Conservation (phyloP, 1,140 invertebrate species). For the Drosophila pectinifera region DNA sequence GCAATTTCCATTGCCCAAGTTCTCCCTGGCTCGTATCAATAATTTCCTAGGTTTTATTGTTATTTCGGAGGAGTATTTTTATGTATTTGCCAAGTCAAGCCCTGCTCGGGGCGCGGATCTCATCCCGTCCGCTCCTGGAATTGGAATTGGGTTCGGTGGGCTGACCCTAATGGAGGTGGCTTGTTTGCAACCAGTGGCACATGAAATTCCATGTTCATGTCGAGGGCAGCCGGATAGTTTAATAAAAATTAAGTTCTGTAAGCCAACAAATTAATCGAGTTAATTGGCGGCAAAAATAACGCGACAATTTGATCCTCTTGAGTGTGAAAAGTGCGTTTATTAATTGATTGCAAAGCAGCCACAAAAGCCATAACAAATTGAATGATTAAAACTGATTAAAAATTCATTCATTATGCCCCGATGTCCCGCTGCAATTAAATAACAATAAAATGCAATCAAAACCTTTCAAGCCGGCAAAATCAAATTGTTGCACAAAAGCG, state of each 20-base stretch:
- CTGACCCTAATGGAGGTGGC: slow-evolving; percentile 23
- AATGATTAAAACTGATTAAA: background rate
- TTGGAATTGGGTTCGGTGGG: slow-evolving; percentile 7
- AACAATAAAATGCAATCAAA: slow-evolving; percentile 58
- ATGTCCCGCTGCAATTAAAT: slow-evolving; percentile 10
- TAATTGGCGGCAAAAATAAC: slow-evolving; percentile 20
- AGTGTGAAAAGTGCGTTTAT: slow-evolving; percentile 10
- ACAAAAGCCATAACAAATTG: slow-evolving; percentile 3
- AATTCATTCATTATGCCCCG: background rate
- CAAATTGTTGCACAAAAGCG: slow-evolving; percentile 28
- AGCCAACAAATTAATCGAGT: slow-evolving; percentile 26
- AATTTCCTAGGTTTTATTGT: slow-evolving; percentile 80
- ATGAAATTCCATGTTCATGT: slow-evolving; percentile 37
- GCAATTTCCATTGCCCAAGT: slow-evolving; percentile 76
- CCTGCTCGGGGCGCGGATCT: background rate
- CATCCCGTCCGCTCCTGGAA: background rate
- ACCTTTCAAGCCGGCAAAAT: slow-evolving; percentile 41
- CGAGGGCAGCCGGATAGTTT: slow-evolving; percentile 1
- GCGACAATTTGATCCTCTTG: slow-evolving; percentile 12
- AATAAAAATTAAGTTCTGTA: slow-evolving; percentile 15
- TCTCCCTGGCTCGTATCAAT: slow-evolving; percentile 67
- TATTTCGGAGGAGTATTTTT: slow-evolving; percentile 78
- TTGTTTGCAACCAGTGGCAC: slow-evolving; percentile 5
- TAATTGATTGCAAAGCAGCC: slow-evolving; percentile 15
- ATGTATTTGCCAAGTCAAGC: slow-evolving; percentile 53